Evolutionary conservation across 2,797 vertebrate species (phyloP).

Genomic region (Ataeniobius toweri): DNA sequence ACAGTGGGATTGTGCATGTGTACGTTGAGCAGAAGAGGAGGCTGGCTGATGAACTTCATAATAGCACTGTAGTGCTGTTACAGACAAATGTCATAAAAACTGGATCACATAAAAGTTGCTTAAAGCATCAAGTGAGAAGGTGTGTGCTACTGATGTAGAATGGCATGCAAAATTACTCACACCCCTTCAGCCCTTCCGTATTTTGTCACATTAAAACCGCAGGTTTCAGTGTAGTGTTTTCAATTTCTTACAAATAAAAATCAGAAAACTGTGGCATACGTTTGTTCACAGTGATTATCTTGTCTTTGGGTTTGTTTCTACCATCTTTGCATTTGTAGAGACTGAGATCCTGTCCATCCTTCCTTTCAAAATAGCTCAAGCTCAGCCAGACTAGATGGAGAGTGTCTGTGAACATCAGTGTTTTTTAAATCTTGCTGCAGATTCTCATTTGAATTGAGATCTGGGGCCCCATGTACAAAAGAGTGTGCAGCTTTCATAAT

Average conservation of each 20-base stretch:
- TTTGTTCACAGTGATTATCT: too few species aligned
- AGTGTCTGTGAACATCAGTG: background rate
- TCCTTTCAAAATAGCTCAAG: background rate
- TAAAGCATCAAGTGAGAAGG: background rate
- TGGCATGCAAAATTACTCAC: background rate
- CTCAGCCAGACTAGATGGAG: background rate
- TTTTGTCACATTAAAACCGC: background rate
- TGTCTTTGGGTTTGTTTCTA: too few species aligned
- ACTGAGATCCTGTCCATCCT: too few species aligned
- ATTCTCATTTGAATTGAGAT: background rate
- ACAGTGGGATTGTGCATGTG: conserved; percentile 89
- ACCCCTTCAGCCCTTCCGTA: too few species aligned
- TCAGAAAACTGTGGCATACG: background rate
- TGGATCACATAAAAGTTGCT: background rate
- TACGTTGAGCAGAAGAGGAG: conserved; percentile 85
- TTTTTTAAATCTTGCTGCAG: background rate
- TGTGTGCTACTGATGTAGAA: background rate
- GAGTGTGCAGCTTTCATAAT: too few species aligned
- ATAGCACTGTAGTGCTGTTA: conserved; percentile 87
- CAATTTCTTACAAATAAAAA: background rate
- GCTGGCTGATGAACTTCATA: conserved; percentile 88
- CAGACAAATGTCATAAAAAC: conserved; percentile 15
- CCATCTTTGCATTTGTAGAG: too few species aligned
- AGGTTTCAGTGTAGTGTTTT: background rate
- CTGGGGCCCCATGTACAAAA: background rate